These are phyloP conservation scores for Ophioninae sp. DNA, from an alignment of 2,888 invertebrate species.

Conservation along the genomic window DNA sequence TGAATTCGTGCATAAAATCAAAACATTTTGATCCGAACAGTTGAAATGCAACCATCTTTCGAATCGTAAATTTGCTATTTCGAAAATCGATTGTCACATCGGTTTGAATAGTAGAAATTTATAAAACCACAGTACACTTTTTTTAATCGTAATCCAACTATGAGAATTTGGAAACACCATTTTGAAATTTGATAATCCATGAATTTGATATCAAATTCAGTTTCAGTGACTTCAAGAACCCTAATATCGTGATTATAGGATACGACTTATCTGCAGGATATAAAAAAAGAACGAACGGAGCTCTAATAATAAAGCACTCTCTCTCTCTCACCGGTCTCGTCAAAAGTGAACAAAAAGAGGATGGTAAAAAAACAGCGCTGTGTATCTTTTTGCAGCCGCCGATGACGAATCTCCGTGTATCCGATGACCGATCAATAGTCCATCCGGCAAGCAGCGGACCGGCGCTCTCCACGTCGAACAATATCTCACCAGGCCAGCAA, in stretches of 20 bases:
- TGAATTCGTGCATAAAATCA: too few species aligned
- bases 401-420: constrained; percentile 73
- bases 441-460: constrained; percentile 72
- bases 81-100: too few species aligned
- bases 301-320: not conserved
- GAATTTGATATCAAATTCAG: not conserved
- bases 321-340: not conserved
- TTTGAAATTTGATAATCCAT: too few species aligned
- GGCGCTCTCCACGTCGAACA: constrained; percentile 69
- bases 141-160: too few species aligned
- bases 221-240: not conserved
- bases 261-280: not conserved
- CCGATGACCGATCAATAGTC: constrained; percentile 78
- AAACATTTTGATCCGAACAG: too few species aligned
- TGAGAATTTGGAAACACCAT: too few species aligned
- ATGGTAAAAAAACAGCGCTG: not conserved
- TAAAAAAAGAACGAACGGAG: not conserved
- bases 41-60: too few species aligned
- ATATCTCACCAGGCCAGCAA: constrained; percentile 70
- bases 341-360: not conserved
- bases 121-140: too few species aligned
- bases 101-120: too few species aligned
- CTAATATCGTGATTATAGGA: not conserved
- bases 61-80: too few species aligned
- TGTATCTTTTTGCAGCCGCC: constrained; percentile 76